Percentiles rank a stretch among this genome's conserved stretches.
Conservation (phyloP, 1,140 invertebrate species). For the Maniola jurtina region DNA sequence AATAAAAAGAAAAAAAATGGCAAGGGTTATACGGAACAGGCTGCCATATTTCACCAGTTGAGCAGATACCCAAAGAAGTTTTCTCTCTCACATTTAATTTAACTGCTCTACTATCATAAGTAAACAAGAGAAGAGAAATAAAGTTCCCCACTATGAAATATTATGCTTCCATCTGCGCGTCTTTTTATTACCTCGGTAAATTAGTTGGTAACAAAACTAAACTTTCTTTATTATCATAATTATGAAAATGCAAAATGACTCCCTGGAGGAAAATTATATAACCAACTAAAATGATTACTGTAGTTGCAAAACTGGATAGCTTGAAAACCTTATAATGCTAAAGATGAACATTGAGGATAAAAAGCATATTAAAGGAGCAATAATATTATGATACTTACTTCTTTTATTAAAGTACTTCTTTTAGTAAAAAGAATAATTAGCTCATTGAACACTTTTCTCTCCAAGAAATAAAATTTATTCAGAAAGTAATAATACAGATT, state of each 20-base stretch:
- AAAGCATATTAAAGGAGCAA: too few species aligned
- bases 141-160: not conserved
- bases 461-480: too few species aligned
- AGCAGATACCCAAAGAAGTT: too few species aligned
- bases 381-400: too few species aligned
- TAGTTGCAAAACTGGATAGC: not conserved
- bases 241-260: conserved; percentile 9
- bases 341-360: not conserved
- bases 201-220: conserved; percentile 17
- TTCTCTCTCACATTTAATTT: not conserved
- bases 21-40: too few species aligned
- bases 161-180: not conserved
- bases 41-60: too few species aligned
- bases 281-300: conserved; percentile 12
- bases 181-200: conserved; percentile 11
- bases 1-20: too few species aligned
- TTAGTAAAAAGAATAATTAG: too few species aligned
- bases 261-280: conserved; percentile 7
- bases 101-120: not conserved
- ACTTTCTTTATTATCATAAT: conserved; percentile 16
- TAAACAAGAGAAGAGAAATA: not conserved
- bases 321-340: not conserved
- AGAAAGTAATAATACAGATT: too few species aligned
- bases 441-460: too few species aligned
- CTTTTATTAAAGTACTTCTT: too few species aligned